Evolutionary conservation across 2,113 vertebrate genomes (phyloP).

Genomic region (Megaptera novaeangliae): DNA sequence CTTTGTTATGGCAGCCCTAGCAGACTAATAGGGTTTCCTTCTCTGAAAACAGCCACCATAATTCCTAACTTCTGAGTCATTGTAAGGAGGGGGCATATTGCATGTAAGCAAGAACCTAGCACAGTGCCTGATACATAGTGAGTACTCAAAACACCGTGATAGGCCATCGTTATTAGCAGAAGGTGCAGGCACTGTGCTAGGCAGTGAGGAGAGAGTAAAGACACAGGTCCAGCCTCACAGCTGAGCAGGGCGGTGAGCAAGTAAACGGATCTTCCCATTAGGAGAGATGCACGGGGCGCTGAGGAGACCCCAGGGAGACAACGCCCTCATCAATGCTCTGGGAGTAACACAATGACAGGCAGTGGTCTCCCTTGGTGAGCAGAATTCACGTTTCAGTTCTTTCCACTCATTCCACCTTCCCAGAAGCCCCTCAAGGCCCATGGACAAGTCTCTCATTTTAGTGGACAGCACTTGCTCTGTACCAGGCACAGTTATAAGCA

Average conservation of each 20-base stretch:
- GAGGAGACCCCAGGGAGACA: fast-evolving
- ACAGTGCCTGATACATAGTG: too few species aligned
- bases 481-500: background rate
- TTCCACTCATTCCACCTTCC: background rate
- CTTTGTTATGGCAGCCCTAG: background rate
- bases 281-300: background rate
- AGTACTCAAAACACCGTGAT: too few species aligned
- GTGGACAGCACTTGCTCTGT: background rate
- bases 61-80: background rate
- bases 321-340: fast-evolving
- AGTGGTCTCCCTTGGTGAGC: background rate
- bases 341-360: background rate
- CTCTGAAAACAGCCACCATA: background rate
- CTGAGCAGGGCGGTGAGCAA: fast-evolving
- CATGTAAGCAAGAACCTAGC: background rate
- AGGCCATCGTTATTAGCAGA: background rate
- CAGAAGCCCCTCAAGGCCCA: background rate
- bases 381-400: background rate
- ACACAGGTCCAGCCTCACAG: background rate
- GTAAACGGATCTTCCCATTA: too few species aligned
- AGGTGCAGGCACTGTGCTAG: background rate
- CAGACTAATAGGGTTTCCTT: background rate
- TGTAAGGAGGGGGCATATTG: background rate
- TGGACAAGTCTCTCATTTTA: background rate
- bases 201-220: too few species aligned